phyloP scores from a whole-genome alignment of 2,888 invertebrate species.

The Drosophila tanythrix region DNA sequence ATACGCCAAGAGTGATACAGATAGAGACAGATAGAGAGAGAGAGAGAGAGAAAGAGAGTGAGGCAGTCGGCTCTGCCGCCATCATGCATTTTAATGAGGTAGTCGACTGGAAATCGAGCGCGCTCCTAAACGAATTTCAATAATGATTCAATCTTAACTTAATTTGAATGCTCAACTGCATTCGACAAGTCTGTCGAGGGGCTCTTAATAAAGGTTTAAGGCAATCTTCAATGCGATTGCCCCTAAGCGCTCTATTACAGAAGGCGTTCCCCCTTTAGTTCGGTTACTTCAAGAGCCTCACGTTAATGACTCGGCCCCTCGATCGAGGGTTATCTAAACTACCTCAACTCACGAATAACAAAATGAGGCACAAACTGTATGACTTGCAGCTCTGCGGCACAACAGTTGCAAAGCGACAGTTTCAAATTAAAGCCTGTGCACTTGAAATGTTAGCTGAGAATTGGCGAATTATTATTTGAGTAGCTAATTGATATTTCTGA shows the following conservation, averaged over 20 bases:
- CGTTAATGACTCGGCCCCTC: conserved; percentile 28
- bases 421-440: background rate
- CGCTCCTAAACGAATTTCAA: conserved; percentile 70
- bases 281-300: conserved; percentile 21
- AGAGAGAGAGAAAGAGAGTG: background rate
- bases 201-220: conserved; percentile 63
- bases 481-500: background rate
- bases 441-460: background rate
- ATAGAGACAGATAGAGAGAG: background rate
- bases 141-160: conserved; percentile 82
- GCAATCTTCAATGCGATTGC: conserved; percentile 56
- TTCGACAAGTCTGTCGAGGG: conserved; percentile 22
- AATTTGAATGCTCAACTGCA: conserved; percentile 70
- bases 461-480: background rate
- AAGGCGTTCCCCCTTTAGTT: conserved; percentile 43
- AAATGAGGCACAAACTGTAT: background rate
- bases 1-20: background rate
- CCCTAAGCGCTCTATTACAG: conserved; percentile 70
- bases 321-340: background rate
- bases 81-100: conserved; percentile 71
- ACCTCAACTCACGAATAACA: background rate
- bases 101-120: conserved; percentile 22
- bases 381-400: background rate
- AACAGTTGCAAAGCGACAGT: background rate
- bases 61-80: conserved; percentile 19